Evolutionary conservation across 2,113 vertebrate genomes (phyloP), one percentile per base, ranked within the genome.

Genomic region (Microcebus murinus): DNA sequence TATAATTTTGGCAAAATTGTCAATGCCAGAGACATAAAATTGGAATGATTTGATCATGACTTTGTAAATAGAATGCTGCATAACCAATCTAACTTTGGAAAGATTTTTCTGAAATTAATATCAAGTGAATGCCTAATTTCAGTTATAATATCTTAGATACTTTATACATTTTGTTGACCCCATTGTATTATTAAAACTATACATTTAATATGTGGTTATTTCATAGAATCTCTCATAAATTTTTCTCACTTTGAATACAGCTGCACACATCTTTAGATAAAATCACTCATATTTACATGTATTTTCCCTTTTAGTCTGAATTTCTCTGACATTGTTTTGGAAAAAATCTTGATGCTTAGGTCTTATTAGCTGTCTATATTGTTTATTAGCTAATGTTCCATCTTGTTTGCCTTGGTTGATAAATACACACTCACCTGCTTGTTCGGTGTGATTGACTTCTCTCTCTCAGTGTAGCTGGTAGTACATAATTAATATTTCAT

Each of bases 301-400:
- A 79, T 95, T 94, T 97, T 97, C 92, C 61, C 95, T 79, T 21
- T 36, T 65, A 77, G 18, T 50, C 68, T 94, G 39, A 88, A 86
- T 81, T 96, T 34, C 50, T 84, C 31, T 84, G 63, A 18, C 29
- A 94, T 81, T 27, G 13, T 74, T 50, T 81, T 97, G 89, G 95
- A 84, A 63, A 95, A 77, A 11, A 63, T 93, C 96, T 95, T 80
- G 89, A 96, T 87, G 97, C 97, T 97, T 88, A 95, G 85, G 90
- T 94, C 87, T 95, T 97, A 97, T 97, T 98, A 97, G 95, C 87
- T 90, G 63, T 89, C 61, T 97, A 57, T 96, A 90, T 96, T 98
- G 83, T 95, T 97, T 96, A 97, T 97, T 95, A 97, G 65, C 39
- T 86, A 96, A 71, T 81, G n/a, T 39, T 96, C 68, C 73, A 95